Base-by-base conservation (phyloP, 2,113 vertebrate genomes). In the Sapajus apella region DNA sequence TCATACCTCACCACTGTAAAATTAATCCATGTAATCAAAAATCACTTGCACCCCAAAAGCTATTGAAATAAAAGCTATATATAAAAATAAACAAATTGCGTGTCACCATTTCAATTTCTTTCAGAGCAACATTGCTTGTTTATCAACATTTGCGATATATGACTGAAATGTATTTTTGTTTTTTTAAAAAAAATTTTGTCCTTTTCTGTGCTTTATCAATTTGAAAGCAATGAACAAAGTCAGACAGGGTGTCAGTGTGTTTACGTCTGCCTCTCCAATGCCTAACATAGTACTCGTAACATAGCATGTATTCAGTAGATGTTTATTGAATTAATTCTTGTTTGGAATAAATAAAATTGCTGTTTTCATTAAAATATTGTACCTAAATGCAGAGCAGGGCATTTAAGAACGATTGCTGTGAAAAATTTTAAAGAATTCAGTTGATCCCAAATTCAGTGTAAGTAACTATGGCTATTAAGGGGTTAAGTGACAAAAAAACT, bases 201-300 rank as follows among this genome's bases (percentile, higher is more conserved):
- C 11, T 61, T 89, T 73, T 37, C 21, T 64, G 9, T 79, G 47
- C 21, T 79, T 89, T 77, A 50, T 56, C 32, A 72, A 37, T 2
- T 64, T 47, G 35, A 17, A 89, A 75, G 1, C 37, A 89, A 61
- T 20, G 2, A 90, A 10, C 47, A 23, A 52, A 10, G 37, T 17
- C 2, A 52, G 2, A 61, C 2, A 25, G 0, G 27, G 8, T 12
- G 0, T 47, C 8, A 43, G 55, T 68, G 27, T 18, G 14, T 81
- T 94, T 50, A 1, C 32, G 23, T 84, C 30, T 91, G 20, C 6
- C 30, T n/a, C 4, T 85, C 13, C 16, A 21, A 18, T 66, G 9
- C 1, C 11, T 56, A 66, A 58, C 25, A 73, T 14, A 68, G 8
- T 13, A n/a, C 3, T 70, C 21, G 3, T 55, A 61, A 10, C 55